These are phyloP conservation scores for Mionectes olivaceus DNA, from an alignment of 2,797 vertebrate genomes.

Conservation along the genomic window DNA sequence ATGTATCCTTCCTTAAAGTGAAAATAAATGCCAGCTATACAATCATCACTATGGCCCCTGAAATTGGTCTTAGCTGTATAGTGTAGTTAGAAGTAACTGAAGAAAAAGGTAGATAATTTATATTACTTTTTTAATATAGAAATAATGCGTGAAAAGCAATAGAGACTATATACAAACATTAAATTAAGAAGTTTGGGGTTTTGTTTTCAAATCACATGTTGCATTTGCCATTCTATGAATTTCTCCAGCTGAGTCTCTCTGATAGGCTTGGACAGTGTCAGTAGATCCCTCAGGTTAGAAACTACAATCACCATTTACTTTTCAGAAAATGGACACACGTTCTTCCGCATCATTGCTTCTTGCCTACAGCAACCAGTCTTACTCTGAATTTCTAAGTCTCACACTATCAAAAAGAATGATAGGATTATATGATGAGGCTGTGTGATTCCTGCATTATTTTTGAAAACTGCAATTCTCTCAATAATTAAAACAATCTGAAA, in stretches of 20 bases:
- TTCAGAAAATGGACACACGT: neutral
- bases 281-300: neutral
- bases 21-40: neutral
- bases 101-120: neutral
- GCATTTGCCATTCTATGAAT: neutral
- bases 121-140: neutral
- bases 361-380: neutral
- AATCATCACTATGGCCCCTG: neutral
- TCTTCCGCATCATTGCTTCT: neutral
- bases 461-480: neutral
- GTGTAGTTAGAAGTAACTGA: neutral
- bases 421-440: neutral
- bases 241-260: neutral
- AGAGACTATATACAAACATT: neutral
- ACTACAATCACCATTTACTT: neutral
- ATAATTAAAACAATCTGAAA: neutral
- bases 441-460: neutral
- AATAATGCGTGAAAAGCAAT: neutral
- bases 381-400: neutral
- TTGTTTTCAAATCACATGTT: neutral
- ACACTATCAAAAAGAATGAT: neutral
- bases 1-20: neutral
- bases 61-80: neutral
- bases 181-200: accelerated
- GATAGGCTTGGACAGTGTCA: neutral